Base-by-base conservation (phyloP, 2,888 invertebrate genomes). In the Hartigia nigra region DNA sequence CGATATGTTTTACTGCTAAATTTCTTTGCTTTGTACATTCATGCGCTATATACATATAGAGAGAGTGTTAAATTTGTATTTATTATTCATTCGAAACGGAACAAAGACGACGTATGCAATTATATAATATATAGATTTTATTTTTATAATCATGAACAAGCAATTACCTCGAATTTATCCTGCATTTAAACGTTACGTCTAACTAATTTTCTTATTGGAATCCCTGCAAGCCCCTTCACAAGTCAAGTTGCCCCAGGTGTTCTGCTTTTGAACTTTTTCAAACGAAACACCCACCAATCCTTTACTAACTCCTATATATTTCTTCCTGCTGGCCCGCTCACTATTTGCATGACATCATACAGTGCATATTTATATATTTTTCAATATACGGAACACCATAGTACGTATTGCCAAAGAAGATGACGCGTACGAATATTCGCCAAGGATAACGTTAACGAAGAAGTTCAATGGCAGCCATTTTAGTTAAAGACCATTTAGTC, bases 161-260 rank as follows among this genome's bases (percentile, higher is more conserved):
- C 72, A 72, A 12, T 31, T 72, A 12, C 72, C 9, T 34, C 23
- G 36, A 23, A 75, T 75, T 75, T 75, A 36, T 75, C 9, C 36
- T 32, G 36, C 75, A 1, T 36, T 75, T 75, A 75, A 75, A 72
- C n/a, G 31, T 32, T 32, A 34, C 12, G 23, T 23, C 72, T 72
- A 31, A 23, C 55, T 23, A 9, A 23, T 72, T 14, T 72, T 72
- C 31, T 9, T 3, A 32, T 31, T 34, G 31, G 32, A 12, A 72
- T 31, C 31, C 12, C 31, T 72, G 72, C 9, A 31, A 31, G 31
- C 12, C 31, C 14, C 72, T 72, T 12, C 1, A 72, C 72, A 12
- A 31, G 72, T 72, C 75, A 35, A 34, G 31, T 32, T 36, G 36
- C 75, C 35, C 37, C 75, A 37, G 75, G 75, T 34, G 75, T 75